Percentiles rank a stretch among this genome's conserved stretches.
Conservation (phyloP, 2,888 invertebrate species). For the Globia sparganii region DNA sequence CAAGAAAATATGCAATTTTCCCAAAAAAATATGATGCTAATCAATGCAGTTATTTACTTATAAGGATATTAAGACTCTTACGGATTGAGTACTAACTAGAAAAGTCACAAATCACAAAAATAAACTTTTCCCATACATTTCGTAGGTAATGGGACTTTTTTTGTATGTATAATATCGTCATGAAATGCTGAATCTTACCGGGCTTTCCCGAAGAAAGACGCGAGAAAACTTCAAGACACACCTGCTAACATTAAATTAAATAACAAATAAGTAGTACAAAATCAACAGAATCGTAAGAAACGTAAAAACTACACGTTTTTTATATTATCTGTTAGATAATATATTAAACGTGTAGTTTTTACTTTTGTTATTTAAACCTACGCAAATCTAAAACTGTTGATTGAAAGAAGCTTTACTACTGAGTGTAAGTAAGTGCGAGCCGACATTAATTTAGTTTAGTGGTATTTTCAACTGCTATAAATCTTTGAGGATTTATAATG, state of each 20-base stretch:
- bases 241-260: not conserved
- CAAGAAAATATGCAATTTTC: too few species aligned
- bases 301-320: too few species aligned
- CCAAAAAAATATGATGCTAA: too few species aligned
- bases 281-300: not conserved
- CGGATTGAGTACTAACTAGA: not conserved
- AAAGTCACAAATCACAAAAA: not conserved
- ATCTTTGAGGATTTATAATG: not conserved
- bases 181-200: too few species aligned
- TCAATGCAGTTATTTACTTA: too few species aligned
- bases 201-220: not conserved
- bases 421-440: conserved; percentile 3
- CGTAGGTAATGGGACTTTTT: not conserved
- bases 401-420: conserved; percentile 27
- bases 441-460: conserved; percentile 16
- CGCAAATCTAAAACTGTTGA: conserved; percentile 27
- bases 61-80: too few species aligned
- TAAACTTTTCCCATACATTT: not conserved
- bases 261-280: not conserved
- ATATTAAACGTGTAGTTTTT: not conserved
- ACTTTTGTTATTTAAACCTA: conserved; percentile 24
- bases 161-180: not conserved
- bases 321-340: too few species aligned
- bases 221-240: not conserved
- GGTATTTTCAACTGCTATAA: conserved; percentile 14